Evolutionary conservation across 2,113 vertebrate genomes (phyloP), one percentile per base, ranked within the genome.

Genomic region (Sakesphorus luctuosus): DNA sequence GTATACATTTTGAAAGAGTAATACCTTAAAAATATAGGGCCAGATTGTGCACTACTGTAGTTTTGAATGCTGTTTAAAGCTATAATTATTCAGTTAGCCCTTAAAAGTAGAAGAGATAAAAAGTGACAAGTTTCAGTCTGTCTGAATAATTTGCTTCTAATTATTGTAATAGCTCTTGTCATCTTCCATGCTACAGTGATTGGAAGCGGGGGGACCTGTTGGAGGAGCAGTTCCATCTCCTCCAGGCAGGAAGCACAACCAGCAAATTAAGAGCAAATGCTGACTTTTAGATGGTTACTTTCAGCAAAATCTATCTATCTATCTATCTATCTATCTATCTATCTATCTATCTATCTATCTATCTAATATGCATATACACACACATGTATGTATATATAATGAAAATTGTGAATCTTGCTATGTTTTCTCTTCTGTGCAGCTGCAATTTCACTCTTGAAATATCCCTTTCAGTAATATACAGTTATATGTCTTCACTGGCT

Each of bases 401-500:
- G n/a, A 56, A n/a, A 56, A 21, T 56, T 8, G 28, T 52, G 33
- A 67, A 46, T 67, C 23, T 46, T n/a, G 38, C 23, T 52, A 9
- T 44, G 46, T 38, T 74, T 82, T 74, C 44, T 38, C 67, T 82
- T 74, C 44, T 65, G 20, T 38, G 29, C 0, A 5, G 25, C 29
- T 82, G 23, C 38, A 75, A 33, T 38, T 72, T 85, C 35, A 5
- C 12, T 72, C 29, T 61, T 1, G 4, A 61, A 63, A 67, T n/a
- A 59, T 15, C 29, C 13, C 33, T 38, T 66, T 65, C 52, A n/a
- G 10, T 38, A 50, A 2, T 0, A 0, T 49, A 8, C 4, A 26
- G 18, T 26, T 68, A 35, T 47, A 53, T 3, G 3, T 46, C 86
- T 49, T 28, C 35, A 25, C 7, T 1, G 2, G 8, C n/a, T 46